Evolutionary conservation across 2,113 vertebrate species (phyloP).

Genomic region (Apeltes quadracus): DNA sequence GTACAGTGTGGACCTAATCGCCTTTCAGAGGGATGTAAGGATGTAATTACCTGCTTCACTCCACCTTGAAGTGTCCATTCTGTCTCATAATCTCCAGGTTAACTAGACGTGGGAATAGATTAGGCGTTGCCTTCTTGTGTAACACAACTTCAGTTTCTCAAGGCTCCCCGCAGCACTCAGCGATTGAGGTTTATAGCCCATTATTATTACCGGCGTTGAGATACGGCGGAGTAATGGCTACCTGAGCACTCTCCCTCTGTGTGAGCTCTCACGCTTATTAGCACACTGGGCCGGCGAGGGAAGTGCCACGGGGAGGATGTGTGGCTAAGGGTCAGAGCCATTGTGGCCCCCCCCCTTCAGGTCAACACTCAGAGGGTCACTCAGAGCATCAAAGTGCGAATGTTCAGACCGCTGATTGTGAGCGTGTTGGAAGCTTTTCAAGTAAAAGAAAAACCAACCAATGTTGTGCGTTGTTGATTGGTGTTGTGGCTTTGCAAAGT

Average conservation of each 20-base stretch:
- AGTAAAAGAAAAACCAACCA: background rate
- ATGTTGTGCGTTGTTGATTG: background rate
- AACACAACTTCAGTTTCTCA: background rate
- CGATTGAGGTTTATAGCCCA: background rate
- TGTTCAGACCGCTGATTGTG: background rate
- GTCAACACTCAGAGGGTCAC: background rate
- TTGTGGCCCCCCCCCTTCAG: too few species aligned
- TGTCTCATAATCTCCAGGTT: constrained; percentile 55
- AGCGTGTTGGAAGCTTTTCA: background rate
- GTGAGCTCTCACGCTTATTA: background rate
- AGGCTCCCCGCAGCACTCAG: background rate
- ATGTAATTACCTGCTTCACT: constrained; percentile 59
- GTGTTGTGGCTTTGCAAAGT: background rate
- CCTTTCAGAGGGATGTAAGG: constrained; percentile 57
- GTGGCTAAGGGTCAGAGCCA: too few species aligned
- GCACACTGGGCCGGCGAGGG: too few species aligned
- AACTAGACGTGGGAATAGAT: constrained; percentile 66
- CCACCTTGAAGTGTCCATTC: constrained; percentile 65
- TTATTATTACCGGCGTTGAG: background rate
- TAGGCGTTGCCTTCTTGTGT: constrained; percentile 7
- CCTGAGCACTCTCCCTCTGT: background rate
- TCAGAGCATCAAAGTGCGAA: too few species aligned
- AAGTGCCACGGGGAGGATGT: too few species aligned
- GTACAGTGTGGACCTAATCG: constrained; percentile 52
- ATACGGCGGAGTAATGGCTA: background rate